Conservation (phyloP, 2,888 invertebrate genomes). For the Adineta ricciae region DNA sequence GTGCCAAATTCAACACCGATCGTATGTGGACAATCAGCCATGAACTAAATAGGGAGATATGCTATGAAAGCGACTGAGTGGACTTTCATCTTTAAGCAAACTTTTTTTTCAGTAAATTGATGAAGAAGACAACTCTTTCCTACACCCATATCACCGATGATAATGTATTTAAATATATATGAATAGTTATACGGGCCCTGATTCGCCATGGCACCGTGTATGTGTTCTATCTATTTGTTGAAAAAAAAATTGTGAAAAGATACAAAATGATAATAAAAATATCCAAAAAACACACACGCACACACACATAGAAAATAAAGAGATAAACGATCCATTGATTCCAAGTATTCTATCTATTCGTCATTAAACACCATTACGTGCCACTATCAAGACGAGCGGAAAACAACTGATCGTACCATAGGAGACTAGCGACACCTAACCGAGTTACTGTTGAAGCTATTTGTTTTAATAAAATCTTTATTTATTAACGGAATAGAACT, state of each 20-base stretch:
- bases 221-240: not conserved
- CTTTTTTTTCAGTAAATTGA: constrained; percentile 99
- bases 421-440: not conserved
- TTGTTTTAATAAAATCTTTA: too few relatives aligned
- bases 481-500: too few relatives aligned
- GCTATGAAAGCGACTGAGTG: not conserved
- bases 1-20: constrained; percentile 99
- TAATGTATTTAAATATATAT: constrained; percentile 87
- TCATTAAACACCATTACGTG: not conserved
- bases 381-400: not conserved
- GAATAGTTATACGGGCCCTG: constrained; percentile 19
- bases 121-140: constrained; percentile 97
- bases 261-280: not conserved
- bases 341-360: not conserved
- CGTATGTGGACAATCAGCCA: constrained; percentile 99
- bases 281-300: not conserved
- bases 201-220: not conserved
- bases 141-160: constrained; percentile 98
- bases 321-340: not conserved
- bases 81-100: constrained; percentile 52
- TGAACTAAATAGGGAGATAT: constrained; percentile 62
- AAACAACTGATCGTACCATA: not conserved
- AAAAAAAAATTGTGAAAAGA: not conserved
- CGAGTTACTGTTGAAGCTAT: too few relatives aligned
- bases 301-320: not conserved